Evolutionary conservation across 2,797 vertebrate genomes (phyloP), one percentile per base, ranked within the genome.

Genomic region (Semaprochilodus insignis): DNA sequence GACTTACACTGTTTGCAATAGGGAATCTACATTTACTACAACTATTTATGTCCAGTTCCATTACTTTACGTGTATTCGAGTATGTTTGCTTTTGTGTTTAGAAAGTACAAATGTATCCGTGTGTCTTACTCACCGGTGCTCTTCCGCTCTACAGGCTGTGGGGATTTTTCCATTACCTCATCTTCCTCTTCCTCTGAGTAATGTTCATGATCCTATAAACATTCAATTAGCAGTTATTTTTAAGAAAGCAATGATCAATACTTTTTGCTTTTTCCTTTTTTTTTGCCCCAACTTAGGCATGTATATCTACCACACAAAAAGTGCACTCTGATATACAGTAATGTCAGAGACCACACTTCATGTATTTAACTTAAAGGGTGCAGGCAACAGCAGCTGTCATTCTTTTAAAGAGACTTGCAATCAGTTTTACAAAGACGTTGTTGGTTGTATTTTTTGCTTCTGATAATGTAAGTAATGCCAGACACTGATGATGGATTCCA

Each of bases 171-270:
- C 6, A 88, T 89, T 10, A 92, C 89, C 13, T 94, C 93, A 11
- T 86, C 91, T 2, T 95, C 95, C 0, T 91, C 95, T 0, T 96
- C 95, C n/a, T 96, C 95, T 0, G 87, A 91, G 59, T 83, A 62
- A 16, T 89, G 82, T 0, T 94, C 93, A 74, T 87, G 54, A 0
- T 93, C 92, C 92, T 94, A 88, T 23, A 63, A 52, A 23, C 10
- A 80, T 23, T 27, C 80, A 80, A n/a, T 57, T n/a, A n/a, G 55
- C 7, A 21, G 19, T 57, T 57, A n/a, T 54, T 16, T 54, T 57
- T 5, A 21, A 57, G 55, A 21, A 21, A 1, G 3, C 55, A 57
- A 21, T 57, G 17, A 57, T n/a, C 55, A 57, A n/a, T 19, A 57
- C 5, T 21, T 19, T 48, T 31, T 31, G 31, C 2, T 44, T 44